A percentile compares a stretch with the other conserved stretches of the same genome.
phyloP scores from a whole-genome alignment of 2,113 vertebrate species.

The Anguilla japonica region DNA sequence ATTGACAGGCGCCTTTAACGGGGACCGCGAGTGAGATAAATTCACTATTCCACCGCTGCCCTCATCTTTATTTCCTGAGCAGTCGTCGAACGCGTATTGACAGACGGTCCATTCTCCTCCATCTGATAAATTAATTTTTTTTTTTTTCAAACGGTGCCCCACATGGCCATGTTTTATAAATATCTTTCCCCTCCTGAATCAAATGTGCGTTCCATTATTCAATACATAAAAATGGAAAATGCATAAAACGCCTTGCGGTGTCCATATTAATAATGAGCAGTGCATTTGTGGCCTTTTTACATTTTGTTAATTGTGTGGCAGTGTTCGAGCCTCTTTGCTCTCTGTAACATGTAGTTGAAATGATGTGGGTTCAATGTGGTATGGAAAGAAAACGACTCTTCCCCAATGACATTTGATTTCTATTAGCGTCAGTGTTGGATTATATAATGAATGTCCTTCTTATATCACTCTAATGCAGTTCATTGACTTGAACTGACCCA shows the following conservation, averaged over 20 bases:
- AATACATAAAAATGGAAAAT: neutral
- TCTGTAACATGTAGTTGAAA: neutral
- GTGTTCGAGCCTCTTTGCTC: too few species aligned
- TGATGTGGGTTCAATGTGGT: too few species aligned
- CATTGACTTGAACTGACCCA: neutral
- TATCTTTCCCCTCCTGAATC: neutral
- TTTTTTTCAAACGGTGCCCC: neutral
- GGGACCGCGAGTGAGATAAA: conserved; percentile 41
- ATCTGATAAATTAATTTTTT: neutral
- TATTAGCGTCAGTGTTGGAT: neutral
- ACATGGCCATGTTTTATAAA: neutral
- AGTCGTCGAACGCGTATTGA: conserved; percentile 31
- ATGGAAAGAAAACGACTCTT: neutral
- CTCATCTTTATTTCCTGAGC: conserved; percentile 13
- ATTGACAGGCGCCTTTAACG: conserved; percentile 56
- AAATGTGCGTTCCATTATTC: neutral
- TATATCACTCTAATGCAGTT: neutral
- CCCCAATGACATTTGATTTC: neutral
- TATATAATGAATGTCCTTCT: neutral
- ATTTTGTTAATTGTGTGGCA: neutral
- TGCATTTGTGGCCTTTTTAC: neutral
- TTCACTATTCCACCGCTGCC: conserved; percentile 36
- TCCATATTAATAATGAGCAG: neutral
- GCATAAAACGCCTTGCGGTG: neutral
- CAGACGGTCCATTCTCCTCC: neutral